Evolutionary conservation across 2,113 vertebrate genomes (phyloP).

Genomic region (Psilopogon haemacephalus): DNA sequence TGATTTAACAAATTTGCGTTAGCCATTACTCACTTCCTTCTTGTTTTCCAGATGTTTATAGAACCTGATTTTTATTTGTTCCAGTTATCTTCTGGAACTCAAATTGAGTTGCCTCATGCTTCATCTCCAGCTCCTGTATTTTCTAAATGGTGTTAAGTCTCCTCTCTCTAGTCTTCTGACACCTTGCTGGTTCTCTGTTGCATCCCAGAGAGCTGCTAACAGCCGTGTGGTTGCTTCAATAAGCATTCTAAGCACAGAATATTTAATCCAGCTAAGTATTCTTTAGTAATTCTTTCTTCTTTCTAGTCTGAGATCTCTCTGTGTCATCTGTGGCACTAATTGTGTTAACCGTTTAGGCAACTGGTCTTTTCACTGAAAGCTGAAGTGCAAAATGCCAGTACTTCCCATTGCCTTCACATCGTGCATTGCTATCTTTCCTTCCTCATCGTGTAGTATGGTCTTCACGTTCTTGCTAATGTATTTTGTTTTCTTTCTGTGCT

Average conservation of each 20-base stretch:
- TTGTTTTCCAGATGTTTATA: not conserved
- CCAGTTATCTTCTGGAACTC: not conserved
- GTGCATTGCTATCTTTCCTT: not conserved
- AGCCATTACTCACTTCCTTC: not conserved
- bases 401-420: not conserved
- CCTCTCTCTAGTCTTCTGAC: not conserved
- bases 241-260: not conserved
- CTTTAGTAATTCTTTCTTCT: not conserved
- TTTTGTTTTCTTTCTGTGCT: not conserved
- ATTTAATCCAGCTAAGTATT: not conserved
- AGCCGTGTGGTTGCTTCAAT: not conserved
- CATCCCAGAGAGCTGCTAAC: not conserved
- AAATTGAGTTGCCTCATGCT: not conserved
- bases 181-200: not conserved
- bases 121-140: not conserved
- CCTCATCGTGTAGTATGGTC: not conserved
- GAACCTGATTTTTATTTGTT: not conserved
- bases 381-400: not conserved
- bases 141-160: not conserved
- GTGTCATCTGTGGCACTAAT: not conserved
- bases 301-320: not conserved
- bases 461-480: not conserved
- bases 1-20: not conserved
- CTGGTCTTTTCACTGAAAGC: not conserved
- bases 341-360: not conserved